Evolutionary conservation across 2,113 vertebrate species (phyloP).

Genomic region (Sialia sialis): DNA sequence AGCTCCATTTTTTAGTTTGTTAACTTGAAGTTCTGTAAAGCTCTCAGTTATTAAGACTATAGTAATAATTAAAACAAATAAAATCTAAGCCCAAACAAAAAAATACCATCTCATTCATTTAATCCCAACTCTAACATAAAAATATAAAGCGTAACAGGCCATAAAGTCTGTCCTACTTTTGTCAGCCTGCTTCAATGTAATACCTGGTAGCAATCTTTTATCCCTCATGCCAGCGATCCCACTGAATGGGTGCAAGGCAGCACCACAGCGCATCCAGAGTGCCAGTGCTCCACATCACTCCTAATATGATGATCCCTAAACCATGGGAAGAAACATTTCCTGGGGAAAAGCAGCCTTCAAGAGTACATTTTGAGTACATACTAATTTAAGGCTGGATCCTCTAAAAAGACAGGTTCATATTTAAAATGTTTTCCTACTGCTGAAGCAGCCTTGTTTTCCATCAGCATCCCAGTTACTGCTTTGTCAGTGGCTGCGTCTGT

Average conservation of each 20-base stretch:
- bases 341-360: neutral
- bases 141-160: too few relatives aligned
- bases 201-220: neutral
- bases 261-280: neutral
- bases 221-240: neutral
- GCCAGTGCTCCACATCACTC: neutral
- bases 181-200: neutral
- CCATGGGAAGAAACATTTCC: neutral
- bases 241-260: neutral
- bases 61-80: too few relatives aligned
- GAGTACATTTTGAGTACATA: neutral
- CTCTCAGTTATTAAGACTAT: too few relatives aligned
- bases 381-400: neutral
- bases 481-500: neutral
- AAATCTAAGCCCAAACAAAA: too few relatives aligned
- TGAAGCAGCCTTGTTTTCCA: neutral
- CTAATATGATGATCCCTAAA: neutral
- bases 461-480: neutral
- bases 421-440: neutral
- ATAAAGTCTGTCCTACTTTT: neutral
- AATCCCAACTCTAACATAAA: too few relatives aligned
- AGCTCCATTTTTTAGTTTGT: too few relatives aligned
- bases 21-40: too few relatives aligned
- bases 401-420: neutral
- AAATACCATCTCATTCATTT: too few relatives aligned